phyloP scores from a whole-genome alignment of 2,113 vertebrate genomes.

The Glaucomys volans region DNA sequence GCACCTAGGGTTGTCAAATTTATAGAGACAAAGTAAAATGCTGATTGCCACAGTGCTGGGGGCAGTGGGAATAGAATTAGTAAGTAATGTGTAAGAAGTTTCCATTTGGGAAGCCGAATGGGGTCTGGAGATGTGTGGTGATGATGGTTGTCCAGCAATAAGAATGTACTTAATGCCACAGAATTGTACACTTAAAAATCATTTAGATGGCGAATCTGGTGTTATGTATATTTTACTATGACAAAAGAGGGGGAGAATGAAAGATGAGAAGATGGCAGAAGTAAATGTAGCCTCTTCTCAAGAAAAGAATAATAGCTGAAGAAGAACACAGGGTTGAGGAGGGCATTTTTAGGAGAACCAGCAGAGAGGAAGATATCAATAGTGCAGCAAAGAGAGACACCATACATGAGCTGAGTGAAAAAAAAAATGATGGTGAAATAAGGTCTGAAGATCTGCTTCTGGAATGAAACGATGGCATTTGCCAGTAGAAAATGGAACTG shows the following conservation, averaged over 20 bases:
- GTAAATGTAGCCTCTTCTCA: not conserved
- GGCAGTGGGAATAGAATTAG: not conserved
- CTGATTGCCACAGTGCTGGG: not conserved
- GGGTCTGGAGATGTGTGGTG: not conserved
- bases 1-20: not conserved
- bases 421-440: not conserved
- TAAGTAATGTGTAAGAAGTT: not conserved
- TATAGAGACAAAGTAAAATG: not conserved
- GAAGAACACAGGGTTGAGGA: accelerated
- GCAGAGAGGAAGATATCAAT: not conserved
- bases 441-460: not conserved
- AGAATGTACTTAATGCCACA: not conserved
- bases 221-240: not conserved
- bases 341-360: not conserved
- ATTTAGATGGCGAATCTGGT: not conserved
- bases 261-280: slow-evolving; percentile 16
- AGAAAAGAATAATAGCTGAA: not conserved
- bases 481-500: too few species aligned
- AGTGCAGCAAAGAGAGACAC: not conserved
- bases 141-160: not conserved
- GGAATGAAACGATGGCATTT: too few species aligned
- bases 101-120: slow-evolving; percentile 20
- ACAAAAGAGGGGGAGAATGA: not conserved
- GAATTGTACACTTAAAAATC: not conserved
- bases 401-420: not conserved